Evolutionary conservation across 2,888 invertebrate genomes (phyloP).

Genomic region (Cyclophora punctaria): DNA sequence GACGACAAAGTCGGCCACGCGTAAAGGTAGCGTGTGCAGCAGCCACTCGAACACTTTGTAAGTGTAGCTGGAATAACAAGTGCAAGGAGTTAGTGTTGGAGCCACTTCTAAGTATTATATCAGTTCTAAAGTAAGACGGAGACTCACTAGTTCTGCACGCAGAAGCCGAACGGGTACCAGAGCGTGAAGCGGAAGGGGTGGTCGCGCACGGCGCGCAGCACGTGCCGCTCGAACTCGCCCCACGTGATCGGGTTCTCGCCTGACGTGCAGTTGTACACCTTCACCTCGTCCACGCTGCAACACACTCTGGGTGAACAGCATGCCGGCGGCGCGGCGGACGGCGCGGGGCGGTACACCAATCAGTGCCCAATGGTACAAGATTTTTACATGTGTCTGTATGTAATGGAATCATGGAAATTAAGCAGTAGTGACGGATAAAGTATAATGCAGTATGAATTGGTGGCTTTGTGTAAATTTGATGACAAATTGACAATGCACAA

Average conservation of each 20-base stretch:
- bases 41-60: slow-evolving; percentile 63
- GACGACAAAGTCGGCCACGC: slow-evolving; percentile 82
- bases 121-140: too few species aligned
- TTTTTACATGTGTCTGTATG: too few species aligned
- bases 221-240: slow-evolving; percentile 71
- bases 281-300: slow-evolving; percentile 44
- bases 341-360: too few species aligned
- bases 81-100: too few species aligned
- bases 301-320: not conserved
- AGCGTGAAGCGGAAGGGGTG: slow-evolving; percentile 78
- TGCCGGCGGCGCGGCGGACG: not conserved
- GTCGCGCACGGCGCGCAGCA: slow-evolving; percentile 62
- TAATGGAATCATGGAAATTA: too few species aligned
- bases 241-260: slow-evolving; percentile 82
- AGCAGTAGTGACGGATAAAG: too few species aligned
- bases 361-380: too few species aligned
- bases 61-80: slow-evolving; percentile 28
- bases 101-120: too few species aligned
- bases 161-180: slow-evolving; percentile 78
- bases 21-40: slow-evolving; percentile 84
- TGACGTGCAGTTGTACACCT: slow-evolving; percentile 84
- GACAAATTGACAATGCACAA: too few species aligned
- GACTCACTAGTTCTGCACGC: slow-evolving; percentile 64
- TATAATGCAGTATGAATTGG: too few species aligned
- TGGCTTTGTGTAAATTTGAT: too few species aligned